These are phyloP conservation scores for Noctua pronuba DNA, from an alignment of 2,888 invertebrate genomes.

Conservation along the genomic window DNA sequence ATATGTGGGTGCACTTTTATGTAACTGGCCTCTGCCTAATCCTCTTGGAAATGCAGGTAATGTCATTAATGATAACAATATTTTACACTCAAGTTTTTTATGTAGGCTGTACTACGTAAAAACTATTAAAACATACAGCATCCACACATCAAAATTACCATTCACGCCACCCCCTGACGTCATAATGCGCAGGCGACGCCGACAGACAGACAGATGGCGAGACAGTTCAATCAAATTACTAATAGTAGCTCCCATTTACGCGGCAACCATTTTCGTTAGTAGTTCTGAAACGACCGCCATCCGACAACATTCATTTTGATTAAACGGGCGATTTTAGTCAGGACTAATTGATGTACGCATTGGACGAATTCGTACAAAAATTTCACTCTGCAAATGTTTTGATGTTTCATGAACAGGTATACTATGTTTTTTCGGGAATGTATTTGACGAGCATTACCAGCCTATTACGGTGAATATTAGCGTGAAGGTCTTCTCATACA, in stretches of 20 bases:
- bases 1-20: too few species aligned
- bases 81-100: too few species aligned
- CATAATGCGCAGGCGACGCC: constrained; percentile 31
- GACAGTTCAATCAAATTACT: constrained; percentile 30
- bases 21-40: too few species aligned
- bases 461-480: not conserved
- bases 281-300: constrained; percentile 35
- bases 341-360: constrained; percentile 45
- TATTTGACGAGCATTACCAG: not conserved
- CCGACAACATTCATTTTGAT: constrained; percentile 55
- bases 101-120: not conserved
- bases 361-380: constrained; percentile 28
- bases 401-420: constrained; percentile 3
- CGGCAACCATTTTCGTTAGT: constrained; percentile 25
- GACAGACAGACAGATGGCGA: not conserved
- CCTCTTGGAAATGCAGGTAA: too few species aligned
- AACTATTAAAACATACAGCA: not conserved
- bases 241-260: constrained; percentile 26
- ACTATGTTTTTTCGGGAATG: not conserved
- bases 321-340: constrained; percentile 48
- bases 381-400: constrained; percentile 31
- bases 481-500: not conserved
- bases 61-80: too few species aligned
- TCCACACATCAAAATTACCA: not conserved
- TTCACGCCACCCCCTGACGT: not conserved